Evolutionary conservation across 2,113 vertebrate species (phyloP).

Genomic region (Nannobrachium achirus): DNA sequence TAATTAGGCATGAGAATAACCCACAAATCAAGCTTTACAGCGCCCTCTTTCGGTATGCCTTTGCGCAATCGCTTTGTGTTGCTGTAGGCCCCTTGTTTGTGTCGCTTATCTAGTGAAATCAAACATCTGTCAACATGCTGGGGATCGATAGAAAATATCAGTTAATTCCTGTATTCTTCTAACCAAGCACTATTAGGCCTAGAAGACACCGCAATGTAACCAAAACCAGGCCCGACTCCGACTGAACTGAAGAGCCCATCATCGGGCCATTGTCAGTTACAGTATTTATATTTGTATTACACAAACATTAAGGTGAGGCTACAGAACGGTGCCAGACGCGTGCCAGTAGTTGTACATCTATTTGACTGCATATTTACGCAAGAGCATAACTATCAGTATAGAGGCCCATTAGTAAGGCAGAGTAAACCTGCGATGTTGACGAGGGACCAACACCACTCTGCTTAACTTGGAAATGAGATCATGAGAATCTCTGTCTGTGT

Average conservation of each 20-base stretch:
- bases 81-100: slow-evolving; percentile 2
- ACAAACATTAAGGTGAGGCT: slow-evolving; percentile 63
- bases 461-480: slow-evolving; percentile 80
- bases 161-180: too few species aligned
- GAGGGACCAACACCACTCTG: slow-evolving; percentile 78
- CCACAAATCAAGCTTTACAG: slow-evolving; percentile 58
- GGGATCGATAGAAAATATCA: background rate
- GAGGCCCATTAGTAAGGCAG: slow-evolving; percentile 77
- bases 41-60: slow-evolving; percentile 78
- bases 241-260: too few species aligned
- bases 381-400: slow-evolving; percentile 81
- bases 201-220: too few species aligned
- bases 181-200: too few species aligned
- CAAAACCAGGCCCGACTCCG: too few species aligned
- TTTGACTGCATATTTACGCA: slow-evolving; percentile 82
- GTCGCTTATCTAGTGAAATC: slow-evolving; percentile 8
- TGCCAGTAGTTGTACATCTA: slow-evolving; percentile 77
- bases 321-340: slow-evolving; percentile 71
- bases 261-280: slow-evolving; percentile 15
- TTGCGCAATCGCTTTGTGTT: background rate
- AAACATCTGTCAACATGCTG: background rate
- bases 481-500: slow-evolving; percentile 55
- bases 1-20: slow-evolving; percentile 44
- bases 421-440: slow-evolving; percentile 80
- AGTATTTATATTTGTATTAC: slow-evolving; percentile 64